Base-by-base conservation (phyloP, 2,888 invertebrate genomes). In the Eupithecia tripunctaria region DNA sequence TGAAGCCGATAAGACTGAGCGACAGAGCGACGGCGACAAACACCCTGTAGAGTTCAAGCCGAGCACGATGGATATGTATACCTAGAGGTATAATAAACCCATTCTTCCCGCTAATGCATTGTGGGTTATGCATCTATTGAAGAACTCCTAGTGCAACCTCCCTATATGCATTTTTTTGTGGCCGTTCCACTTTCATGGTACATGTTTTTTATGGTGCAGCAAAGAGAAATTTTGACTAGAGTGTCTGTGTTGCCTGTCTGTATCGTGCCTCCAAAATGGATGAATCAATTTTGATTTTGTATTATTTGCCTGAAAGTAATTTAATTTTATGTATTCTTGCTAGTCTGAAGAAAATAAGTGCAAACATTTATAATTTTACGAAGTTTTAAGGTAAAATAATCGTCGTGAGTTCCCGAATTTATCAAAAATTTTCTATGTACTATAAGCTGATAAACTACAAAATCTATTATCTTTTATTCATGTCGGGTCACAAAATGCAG, bases 1-100 rank as follows among this genome's bases (percentile, higher is more conserved):
- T 86, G 84, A 85, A 83, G 83, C 88, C 88, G 94, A 94, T 94
- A 94, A 94, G 91, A 88, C 87, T 81, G 78, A 82, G 81, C 82
- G 80, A 84, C 84, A 81, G 83, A 79, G 79, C 77, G 74, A 79
- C 77, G 78, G 80, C 78, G 79, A 79, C 80, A 80, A 76, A 73
- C 70, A 77, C 81, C 68, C 77, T 56, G 56, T 56, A 63, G 47
- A 75, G 69, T 71, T 71, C 56, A 74, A 74, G 62, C 74, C 29
- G 27, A 63, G 62, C 32, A 32, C 10, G 36, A 63, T 36, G n/a
- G 32, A 63, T 63, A 29, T 32, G n/a, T 36, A 36, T 32, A 32
- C n/a, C 8, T 60, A n/a, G n/a, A n/a, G n/a, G n/a, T n/a, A 60
- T 27, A 36, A 21, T 21, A 51, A 51, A 21, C 10, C 12, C 21